Percentiles rank a stretch among this genome's conserved stretches.
Conservation (phyloP, 2,797 vertebrate species). For the Bovichtus diacanthus region DNA sequence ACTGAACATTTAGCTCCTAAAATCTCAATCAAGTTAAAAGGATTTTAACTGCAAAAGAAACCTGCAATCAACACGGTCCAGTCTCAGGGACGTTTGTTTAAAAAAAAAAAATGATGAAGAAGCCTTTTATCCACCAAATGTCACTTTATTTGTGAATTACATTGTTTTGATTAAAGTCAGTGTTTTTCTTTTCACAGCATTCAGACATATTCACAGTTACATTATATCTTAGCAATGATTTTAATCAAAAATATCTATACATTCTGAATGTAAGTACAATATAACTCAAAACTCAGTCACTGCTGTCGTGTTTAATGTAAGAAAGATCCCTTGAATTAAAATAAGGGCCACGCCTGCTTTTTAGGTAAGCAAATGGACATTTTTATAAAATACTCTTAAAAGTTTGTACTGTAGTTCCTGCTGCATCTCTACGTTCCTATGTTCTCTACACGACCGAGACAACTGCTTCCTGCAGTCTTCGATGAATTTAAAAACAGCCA, state of each 20-base stretch:
- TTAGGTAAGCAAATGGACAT: background rate
- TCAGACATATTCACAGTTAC: conserved; percentile 57
- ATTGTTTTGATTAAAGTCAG: conserved; percentile 42
- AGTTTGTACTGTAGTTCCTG: background rate
- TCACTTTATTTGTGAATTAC: conserved; percentile 69
- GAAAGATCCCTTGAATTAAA: background rate
- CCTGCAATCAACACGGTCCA: background rate
- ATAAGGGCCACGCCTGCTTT: background rate
- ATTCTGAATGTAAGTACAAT: conserved; percentile 17
- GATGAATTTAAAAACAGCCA: background rate
- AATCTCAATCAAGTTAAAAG: background rate
- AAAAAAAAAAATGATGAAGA: background rate
- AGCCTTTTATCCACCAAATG: conserved; percentile 7
- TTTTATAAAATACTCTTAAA: background rate
- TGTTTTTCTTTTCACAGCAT: conserved; percentile 57
- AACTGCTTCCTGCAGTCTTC: background rate
- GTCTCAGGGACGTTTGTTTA: background rate
- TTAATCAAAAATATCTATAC: conserved; percentile 23
- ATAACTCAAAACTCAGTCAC: background rate
- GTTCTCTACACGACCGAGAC: background rate
- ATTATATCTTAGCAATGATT: conserved; percentile 32
- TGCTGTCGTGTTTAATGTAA: background rate
- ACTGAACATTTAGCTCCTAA: background rate
- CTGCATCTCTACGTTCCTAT: conserved; percentile 12
- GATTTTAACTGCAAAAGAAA: background rate